These are phyloP conservation scores for Vulpes vulpes DNA, from an alignment of 2,113 vertebrate species.

Conservation along the genomic window DNA sequence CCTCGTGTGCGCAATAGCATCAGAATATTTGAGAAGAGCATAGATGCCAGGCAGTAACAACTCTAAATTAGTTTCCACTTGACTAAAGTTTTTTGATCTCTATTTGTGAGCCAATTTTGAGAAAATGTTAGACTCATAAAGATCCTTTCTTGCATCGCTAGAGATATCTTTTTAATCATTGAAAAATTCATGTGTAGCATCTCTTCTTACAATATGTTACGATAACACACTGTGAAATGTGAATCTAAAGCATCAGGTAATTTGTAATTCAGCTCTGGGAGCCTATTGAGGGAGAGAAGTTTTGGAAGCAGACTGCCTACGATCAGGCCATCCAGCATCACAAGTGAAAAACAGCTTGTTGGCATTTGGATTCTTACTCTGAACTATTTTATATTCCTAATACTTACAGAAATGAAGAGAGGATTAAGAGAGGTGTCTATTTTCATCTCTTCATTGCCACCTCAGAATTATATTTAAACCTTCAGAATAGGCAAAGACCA, in stretches of 20 bases:
- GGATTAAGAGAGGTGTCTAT: not conserved
- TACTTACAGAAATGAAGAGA: not conserved
- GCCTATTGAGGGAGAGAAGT: not conserved
- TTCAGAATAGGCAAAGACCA: not conserved
- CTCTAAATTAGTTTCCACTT: constrained; percentile 63
- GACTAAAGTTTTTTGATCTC: constrained; percentile 47
- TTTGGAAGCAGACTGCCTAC: constrained; percentile 19
- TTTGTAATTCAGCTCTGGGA: constrained; percentile 46
- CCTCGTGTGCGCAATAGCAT: not conserved
- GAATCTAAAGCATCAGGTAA: constrained; percentile 57
- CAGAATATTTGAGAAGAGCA: not conserved
- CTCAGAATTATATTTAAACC: not conserved
- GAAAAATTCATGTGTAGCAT: constrained; percentile 63
- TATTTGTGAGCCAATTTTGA: constrained; percentile 59
- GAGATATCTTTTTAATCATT: constrained; percentile 67
- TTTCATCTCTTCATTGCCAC: not conserved
- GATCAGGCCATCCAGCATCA: not conserved
- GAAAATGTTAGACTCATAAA: constrained; percentile 54
- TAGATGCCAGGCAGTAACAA: not conserved
- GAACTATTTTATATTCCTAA: not conserved
- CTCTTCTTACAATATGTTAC: constrained; percentile 33
- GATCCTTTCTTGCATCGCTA: constrained; percentile 48
- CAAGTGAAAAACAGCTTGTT: not conserved
- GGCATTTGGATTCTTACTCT: not conserved
- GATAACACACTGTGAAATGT: constrained; percentile 48